Evolutionary conservation across 1,140 invertebrate species (phyloP).

Genomic region (Micrasema minimum): DNA sequence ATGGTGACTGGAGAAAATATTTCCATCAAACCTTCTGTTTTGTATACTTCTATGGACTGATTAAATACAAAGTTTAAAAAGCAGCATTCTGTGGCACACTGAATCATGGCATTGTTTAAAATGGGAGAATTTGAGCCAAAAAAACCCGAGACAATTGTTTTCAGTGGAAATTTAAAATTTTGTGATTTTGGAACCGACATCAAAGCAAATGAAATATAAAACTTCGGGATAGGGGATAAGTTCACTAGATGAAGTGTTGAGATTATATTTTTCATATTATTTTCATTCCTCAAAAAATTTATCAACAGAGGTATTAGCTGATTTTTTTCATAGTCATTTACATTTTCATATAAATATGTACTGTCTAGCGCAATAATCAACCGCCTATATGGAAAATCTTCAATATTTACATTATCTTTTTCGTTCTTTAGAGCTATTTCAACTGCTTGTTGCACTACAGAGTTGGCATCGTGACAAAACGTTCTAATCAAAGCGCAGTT

Average conservation of each 20-base stretch:
- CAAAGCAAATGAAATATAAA: constrained; percentile 41
- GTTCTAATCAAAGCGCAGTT: constrained; percentile 49
- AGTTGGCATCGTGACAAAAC: constrained; percentile 42
- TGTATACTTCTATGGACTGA: background rate
- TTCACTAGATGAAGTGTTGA: constrained; percentile 12
- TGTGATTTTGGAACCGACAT: constrained; percentile 3
- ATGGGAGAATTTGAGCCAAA: constrained; percentile 18
- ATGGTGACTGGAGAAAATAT: constrained; percentile 9
- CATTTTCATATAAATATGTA: constrained; percentile 47
- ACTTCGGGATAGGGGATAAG: constrained; percentile 45
- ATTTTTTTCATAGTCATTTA: constrained; percentile 37
- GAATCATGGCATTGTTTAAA: constrained; percentile 42
- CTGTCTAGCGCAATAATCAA: constrained; percentile 44
- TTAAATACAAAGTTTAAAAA: constrained; percentile 40
- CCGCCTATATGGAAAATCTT: constrained; percentile 42
- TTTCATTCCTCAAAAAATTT: constrained; percentile 36
- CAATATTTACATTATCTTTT: background rate
- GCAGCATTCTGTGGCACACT: constrained; percentile 37
- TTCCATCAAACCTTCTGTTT: constrained; percentile 14
- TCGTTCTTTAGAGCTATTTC: constrained; percentile 40
- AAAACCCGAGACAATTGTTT: constrained; percentile 30
- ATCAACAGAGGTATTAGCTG: constrained; percentile 29
- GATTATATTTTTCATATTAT: constrained; percentile 35
- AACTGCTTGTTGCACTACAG: constrained; percentile 35
- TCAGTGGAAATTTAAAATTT: background rate